phyloP scores from a whole-genome alignment of 2,888 invertebrate genomes.

The Didymodactylos carnosus region DNA sequence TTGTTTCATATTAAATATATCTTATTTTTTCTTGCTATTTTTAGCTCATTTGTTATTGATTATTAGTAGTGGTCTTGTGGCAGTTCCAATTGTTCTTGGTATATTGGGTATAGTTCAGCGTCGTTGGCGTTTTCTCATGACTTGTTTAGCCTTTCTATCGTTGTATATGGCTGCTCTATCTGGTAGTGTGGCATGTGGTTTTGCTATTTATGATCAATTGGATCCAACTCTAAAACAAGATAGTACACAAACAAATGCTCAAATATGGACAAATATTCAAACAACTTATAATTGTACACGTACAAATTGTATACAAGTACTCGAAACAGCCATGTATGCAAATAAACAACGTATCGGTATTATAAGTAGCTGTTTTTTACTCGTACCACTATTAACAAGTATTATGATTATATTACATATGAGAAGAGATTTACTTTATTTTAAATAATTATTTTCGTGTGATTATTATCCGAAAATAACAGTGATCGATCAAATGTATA shows the following conservation, averaged over 20 bases:
- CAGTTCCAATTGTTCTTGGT: not conserved
- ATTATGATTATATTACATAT: not conserved
- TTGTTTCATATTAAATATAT: too few species aligned
- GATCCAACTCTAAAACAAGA: not conserved
- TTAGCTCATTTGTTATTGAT: not conserved
- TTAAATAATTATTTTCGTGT: too few species aligned
- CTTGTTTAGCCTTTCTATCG: not conserved
- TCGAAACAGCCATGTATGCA: not conserved
- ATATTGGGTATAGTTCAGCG: not conserved
- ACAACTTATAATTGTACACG: not conserved
- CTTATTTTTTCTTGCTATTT: too few species aligned
- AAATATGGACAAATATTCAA: not conserved
- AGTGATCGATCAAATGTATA: too few species aligned
- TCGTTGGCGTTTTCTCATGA: not conserved
- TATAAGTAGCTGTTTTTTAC: not conserved
- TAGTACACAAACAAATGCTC: not conserved
- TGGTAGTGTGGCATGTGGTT: not conserved
- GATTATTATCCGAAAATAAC: too few species aligned
- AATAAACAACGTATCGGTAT: constrained; percentile 1
- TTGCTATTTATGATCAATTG: not conserved
- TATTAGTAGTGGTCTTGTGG: not conserved
- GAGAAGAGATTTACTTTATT: not conserved
- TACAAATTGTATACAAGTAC: not conserved
- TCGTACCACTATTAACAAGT: not conserved
- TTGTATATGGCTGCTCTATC: not conserved